Base-by-base conservation (phyloP, 2,797 vertebrate genomes). In the Trematomus bernacchii region DNA sequence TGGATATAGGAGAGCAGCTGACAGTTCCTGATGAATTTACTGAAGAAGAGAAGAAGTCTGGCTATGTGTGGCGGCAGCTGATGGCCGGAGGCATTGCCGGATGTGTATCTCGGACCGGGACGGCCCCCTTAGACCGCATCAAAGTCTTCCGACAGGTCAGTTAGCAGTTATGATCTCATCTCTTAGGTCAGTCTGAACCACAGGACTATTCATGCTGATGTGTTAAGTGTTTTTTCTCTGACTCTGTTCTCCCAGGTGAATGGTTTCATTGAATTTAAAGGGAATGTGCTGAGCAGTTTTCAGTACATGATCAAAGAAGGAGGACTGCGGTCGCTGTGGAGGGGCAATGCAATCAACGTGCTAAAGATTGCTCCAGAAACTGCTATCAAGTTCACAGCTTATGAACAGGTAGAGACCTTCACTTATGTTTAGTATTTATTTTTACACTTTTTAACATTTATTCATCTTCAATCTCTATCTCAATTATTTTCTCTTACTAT, bases 61-160 rank as follows among this genome's bases (percentile, higher is more conserved):
- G 98, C 0, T 97, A 96, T 50, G 98, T 98, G 94, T 99, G 97
- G 98, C 94, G 93, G 77, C 98, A 99, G 90, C 95, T 99, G 57
- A 86, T 97, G 92, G 95, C 98, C 0, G 98, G 98, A 73, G 97
- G 94, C 1, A 80, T 98, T 42, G 97, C 98, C 0, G 98, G 98
- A 1, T 96, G 96, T 0, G 95, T 99, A 3, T 98, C 98, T 30
- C 93, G 98, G 10, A 99, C 97, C 0, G 97, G 96, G 63, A 99
- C 97, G 0, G 98, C 98, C 2, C 98, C 98, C 0, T 90, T 99
- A 76, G 98, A 99, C 83, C 96, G 98, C 3, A 93, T 99, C 62
- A 99, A 99, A 93, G 97, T 99, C 77, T 98, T 99, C 91, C 96
- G 99, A 92, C 98, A 99, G 97, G 98, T 99, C 53, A 51, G 76